Evolutionary conservation across 2,888 invertebrate genomes (phyloP), one percentile per base, ranked within the genome.

Genomic region (Tetanocera ferruginea): DNA sequence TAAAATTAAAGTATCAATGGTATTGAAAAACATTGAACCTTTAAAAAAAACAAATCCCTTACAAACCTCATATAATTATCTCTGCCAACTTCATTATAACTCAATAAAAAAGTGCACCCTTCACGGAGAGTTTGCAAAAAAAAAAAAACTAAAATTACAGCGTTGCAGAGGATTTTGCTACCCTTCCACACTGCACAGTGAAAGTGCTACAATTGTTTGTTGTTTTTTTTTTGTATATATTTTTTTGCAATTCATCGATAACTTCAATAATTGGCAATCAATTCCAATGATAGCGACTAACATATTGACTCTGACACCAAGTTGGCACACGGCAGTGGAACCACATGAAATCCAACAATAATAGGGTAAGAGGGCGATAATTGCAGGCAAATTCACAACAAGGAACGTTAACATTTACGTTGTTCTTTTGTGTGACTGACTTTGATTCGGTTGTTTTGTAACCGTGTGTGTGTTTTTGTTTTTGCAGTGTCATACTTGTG

Each of bases 261-360:
- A n/a, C 19, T 66, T 34, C 64, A 31, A 66, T 57, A 74, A 74
- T 74, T 74, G 73, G 62, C 73, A 74, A 74, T 74, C 62, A 62
- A 74, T 62, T 28, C 43, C 31, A 64, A 74, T 60, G 72, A 72
- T 57, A 37, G 60, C 57, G 60, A 72, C 62, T 49, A 64, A 62
- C 14, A 43, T 49, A 49, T 74, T 64, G 73, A 74, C 73, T 74
- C 62, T 62, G 43, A 74, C 73, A 74, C 73, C 49, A 28, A 5
- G 28, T 25, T 34, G 34, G 55, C 71, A 52, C 9, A 23, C 43
- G 71, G 34, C 71, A 31, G 25, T 17, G 17, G 51, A 51, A 25
- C 69, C 14, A 51, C 51, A 67, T 9, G 23, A 34, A 67, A 23
- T 11, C 17, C 49, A 37, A 6, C 52, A 23, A 69, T 69, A 28